A percentile compares a stretch with the other conserved stretches of the same genome.
These are phyloP conservation scores for Neogobius melanostomus DNA, from an alignment of 2,113 vertebrate genomes.

Conservation along the genomic window DNA sequence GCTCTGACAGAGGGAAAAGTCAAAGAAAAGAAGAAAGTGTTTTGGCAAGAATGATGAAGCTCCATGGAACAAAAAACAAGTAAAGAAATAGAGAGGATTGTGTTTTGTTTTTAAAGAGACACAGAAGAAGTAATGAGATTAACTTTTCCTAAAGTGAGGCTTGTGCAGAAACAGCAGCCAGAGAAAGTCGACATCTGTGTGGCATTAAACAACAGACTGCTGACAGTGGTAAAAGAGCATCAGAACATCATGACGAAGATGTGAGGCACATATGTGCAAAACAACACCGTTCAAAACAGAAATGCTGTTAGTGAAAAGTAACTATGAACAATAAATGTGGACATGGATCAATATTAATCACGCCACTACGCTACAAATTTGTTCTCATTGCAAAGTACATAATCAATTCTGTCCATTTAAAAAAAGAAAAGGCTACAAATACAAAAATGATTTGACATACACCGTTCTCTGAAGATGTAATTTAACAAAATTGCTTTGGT, in stretches of 20 bases:
- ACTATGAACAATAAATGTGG: not conserved
- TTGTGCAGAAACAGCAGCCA: slow-evolving; percentile 30
- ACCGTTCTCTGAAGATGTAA: too few species aligned
- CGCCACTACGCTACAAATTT: too few species aligned
- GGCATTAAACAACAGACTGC: slow-evolving; percentile 42
- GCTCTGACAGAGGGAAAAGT: slow-evolving; percentile 13
- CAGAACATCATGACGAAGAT: slow-evolving; percentile 12
- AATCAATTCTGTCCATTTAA: too few species aligned
- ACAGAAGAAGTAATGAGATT: slow-evolving; percentile 35
- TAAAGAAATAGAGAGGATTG: slow-evolving; percentile 35
- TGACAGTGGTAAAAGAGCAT: slow-evolving; percentile 12
- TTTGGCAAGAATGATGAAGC: slow-evolving; percentile 28
- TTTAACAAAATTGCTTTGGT: too few species aligned
- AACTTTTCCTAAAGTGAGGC: slow-evolving; percentile 45
- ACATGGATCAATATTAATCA: not conserved
- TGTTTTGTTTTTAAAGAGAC: slow-evolving; percentile 3
- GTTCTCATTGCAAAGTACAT: too few species aligned
- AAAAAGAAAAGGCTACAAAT: too few species aligned
- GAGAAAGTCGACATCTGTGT: slow-evolving; percentile 46
- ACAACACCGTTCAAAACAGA: slow-evolving; percentile 4
- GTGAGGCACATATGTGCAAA: slow-evolving; percentile 10
- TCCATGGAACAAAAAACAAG: slow-evolving; percentile 45
- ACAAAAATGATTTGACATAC: too few species aligned
- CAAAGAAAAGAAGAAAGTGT: slow-evolving; percentile 14
- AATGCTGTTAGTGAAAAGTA: not conserved